Evolutionary conservation across 2,113 vertebrate species (phyloP), one percentile per base, ranked within the genome.

Genomic region (Proteles cristata): DNA sequence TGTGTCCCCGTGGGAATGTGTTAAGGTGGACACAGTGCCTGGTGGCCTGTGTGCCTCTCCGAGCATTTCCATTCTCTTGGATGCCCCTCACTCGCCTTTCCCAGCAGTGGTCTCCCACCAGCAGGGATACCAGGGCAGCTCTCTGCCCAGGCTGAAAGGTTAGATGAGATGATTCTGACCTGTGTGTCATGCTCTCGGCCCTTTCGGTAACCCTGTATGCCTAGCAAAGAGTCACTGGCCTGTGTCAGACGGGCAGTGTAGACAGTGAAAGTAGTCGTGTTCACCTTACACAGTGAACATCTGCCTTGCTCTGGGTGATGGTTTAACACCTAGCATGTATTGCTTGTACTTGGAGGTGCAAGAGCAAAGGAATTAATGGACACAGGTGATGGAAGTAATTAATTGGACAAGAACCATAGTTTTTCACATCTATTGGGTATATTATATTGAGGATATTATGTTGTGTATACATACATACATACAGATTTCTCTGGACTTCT

Each of bases 401-500:
- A 25, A 11, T 68, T 61, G 76, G 43, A 87, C 23, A 94, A 73
- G 19, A 90, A 45, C 4, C 35, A 25, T 39, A 1, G 16, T 69
- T 53, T 82, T 95, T 63, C 55, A 25, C 63, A 55, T 25, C 45
- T 89, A 0, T 93, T 35, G 35, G 35, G 7, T 90, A 14, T 91
- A 5, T 81, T 79, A 7, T 63, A 68, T 43, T 61, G 83, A 73
- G 73, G 28, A 26, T 66, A 61, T 88, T 58, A 93, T 91, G 48
- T 21, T 69, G 0, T 66, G 0, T 85, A 15, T 80, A 23, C 11
- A 23, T 81, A 55, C 7, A 25, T 61, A 76, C 2, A 26, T 76
- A 76, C 8, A 66, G 31, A 39, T 65, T 84, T 63, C 25, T 66
- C 31, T 88, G 88, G 68, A 19, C 63, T 95, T 85, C 55, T 94